phyloP scores from a whole-genome alignment of 2,888 invertebrate genomes.

The Brenthis ino region DNA sequence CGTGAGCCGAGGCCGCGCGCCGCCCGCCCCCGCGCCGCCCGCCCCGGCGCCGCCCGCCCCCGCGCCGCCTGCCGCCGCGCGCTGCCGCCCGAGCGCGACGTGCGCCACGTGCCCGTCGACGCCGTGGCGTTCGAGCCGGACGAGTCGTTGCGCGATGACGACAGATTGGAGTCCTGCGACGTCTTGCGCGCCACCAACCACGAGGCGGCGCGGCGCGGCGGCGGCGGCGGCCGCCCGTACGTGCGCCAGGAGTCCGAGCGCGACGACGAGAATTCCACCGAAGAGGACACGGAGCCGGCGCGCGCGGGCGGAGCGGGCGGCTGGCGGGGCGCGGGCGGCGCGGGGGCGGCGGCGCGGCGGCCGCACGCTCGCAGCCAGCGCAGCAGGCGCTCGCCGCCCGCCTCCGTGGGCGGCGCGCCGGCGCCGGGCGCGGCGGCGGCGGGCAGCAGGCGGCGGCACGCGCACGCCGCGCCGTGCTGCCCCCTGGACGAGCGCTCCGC shows the following conservation, averaged over 20 bases:
- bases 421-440: slow-evolving; percentile 86
- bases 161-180: slow-evolving; percentile 95
- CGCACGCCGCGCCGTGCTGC: slow-evolving; percentile 81
- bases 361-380: slow-evolving; percentile 75
- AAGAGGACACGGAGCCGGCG: slow-evolving; percentile 85
- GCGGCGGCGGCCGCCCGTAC: slow-evolving; percentile 92
- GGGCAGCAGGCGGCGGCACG: slow-evolving; percentile 87
- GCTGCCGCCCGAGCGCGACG: slow-evolving; percentile 91
- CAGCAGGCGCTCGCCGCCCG: slow-evolving; percentile 45
- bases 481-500: slow-evolving; percentile 90
- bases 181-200: slow-evolving; percentile 96
- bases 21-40: slow-evolving; percentile 86
- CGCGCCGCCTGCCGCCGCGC: slow-evolving; percentile 87
- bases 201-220: slow-evolving; percentile 91
- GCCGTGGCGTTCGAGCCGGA: slow-evolving; percentile 94
- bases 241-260: slow-evolving; percentile 84
- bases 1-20: slow-evolving; percentile 73
- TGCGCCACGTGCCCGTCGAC: slow-evolving; percentile 94
- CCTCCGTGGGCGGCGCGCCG: slow-evolving; percentile 62
- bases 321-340: slow-evolving; percentile 49
- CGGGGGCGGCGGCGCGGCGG: slow-evolving; percentile 65
- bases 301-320: slow-evolving; percentile 58
- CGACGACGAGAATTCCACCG: slow-evolving; percentile 94
- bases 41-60: slow-evolving; percentile 86
- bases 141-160: slow-evolving; percentile 94